phyloP scores from a whole-genome alignment of 2,113 vertebrate species.

The Tachycineta bicolor region DNA sequence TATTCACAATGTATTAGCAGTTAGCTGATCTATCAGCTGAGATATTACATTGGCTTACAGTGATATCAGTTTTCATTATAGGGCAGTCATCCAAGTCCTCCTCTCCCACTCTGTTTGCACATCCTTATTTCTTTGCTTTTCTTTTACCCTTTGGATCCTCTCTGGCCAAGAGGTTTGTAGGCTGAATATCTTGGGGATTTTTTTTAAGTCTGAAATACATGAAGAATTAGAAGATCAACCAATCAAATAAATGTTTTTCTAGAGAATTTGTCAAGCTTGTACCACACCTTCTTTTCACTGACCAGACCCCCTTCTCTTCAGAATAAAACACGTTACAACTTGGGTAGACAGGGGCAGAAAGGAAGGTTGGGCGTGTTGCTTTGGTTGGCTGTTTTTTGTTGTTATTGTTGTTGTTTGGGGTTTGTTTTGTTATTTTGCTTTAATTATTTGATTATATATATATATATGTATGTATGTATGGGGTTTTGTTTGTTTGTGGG shows the following conservation, averaged over 20 bases:
- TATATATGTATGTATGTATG: too few species aligned
- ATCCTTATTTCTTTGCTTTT: slow-evolving; percentile 14
- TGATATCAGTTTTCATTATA: slow-evolving; percentile 39
- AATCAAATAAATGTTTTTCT: background rate
- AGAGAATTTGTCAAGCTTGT: background rate
- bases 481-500: too few species aligned
- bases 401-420: background rate
- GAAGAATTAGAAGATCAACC: background rate
- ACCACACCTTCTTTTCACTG: background rate
- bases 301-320: background rate
- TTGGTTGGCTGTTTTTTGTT: background rate
- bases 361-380: accelerated
- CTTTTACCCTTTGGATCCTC: background rate
- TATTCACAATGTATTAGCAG: slow-evolving; percentile 47
- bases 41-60: slow-evolving; percentile 31
- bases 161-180: background rate
- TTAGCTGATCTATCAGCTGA: slow-evolving; percentile 46
- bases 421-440: background rate
- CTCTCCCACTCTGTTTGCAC: background rate
- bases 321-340: background rate
- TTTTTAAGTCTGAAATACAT: background rate
- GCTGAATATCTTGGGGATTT: background rate
- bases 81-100: slow-evolving; percentile 20
- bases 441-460: background rate
- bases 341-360: background rate